Conservation (phyloP, 30 jellyfish, hydroid and myxozoan genomes). For the Nemopilema nomurai region DNA sequence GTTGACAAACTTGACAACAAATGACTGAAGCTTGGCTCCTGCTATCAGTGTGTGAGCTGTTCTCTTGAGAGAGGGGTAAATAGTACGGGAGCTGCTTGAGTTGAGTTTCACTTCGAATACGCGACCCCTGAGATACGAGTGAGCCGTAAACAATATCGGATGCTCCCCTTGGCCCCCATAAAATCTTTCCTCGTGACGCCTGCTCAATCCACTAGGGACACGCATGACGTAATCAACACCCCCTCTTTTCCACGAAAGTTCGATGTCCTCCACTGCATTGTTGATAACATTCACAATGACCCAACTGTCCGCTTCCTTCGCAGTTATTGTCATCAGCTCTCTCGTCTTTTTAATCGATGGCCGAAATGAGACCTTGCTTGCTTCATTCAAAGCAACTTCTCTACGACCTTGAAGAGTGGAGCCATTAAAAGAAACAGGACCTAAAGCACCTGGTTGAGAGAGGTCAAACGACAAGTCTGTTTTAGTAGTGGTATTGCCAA, state of each 20-base stretch:
- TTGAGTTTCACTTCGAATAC: constrained; percentile 3
- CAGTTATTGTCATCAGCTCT: not conserved
- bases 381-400: constrained; percentile 23
- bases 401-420: not conserved
- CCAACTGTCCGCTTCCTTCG: constrained; percentile 5
- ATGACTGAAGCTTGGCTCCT: constrained; percentile 21
- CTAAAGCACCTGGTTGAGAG: constrained; percentile 49
- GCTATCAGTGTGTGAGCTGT: not conserved
- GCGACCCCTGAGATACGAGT: constrained; percentile 23
- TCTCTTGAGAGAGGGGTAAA: not conserved
- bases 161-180: constrained; percentile 23
- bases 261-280: constrained; percentile 56
- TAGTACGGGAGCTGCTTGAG: not conserved
- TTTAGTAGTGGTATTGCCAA: not conserved
- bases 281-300: constrained; percentile 23
- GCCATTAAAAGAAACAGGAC: constrained; percentile 45
- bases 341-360: constrained; percentile 34
- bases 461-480: constrained; percentile 17
- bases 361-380: not conserved
- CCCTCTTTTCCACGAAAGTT: constrained; percentile 49
- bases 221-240: constrained; percentile 20
- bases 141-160: constrained; percentile 36
- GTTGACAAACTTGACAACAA: constrained; percentile 17
- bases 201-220: constrained; percentile 26
- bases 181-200: constrained; percentile 18